These are phyloP conservation scores for Papilio polyxenes DNA, from an alignment of 1,140 invertebrate species.

Conservation along the genomic window DNA sequence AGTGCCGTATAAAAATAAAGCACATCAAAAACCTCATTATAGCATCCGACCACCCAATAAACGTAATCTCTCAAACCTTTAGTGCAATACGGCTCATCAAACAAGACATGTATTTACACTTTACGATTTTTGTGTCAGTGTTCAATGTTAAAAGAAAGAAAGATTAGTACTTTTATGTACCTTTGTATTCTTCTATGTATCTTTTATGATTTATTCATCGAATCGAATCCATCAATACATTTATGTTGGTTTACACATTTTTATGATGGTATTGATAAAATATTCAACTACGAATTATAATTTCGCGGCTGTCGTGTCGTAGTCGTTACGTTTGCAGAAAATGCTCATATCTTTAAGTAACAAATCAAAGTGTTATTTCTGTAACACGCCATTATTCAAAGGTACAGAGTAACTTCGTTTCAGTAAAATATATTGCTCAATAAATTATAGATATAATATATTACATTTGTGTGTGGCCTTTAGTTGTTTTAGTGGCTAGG, in stretches of 20 bases:
- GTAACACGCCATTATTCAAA: conserved; percentile 70
- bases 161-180: background rate
- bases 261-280: background rate
- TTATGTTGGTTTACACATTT: background rate
- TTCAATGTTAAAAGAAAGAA: background rate
- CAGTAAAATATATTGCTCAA: conserved; percentile 40
- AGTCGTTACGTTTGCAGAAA: conserved; percentile 47
- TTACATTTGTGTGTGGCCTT: conserved; percentile 16
- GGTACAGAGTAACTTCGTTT: conserved; percentile 47
- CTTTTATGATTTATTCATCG: too few relatives aligned
- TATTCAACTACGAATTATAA: conserved; percentile 24
- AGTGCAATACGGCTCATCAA: conserved; percentile 49
- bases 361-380: conserved; percentile 74
- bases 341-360: conserved; percentile 50
- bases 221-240: too few relatives aligned
- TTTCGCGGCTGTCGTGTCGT: conserved; percentile 45
- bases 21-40: conserved; percentile 57
- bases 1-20: conserved; percentile 61
- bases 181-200: too few relatives aligned
- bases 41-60: conserved; percentile 67
- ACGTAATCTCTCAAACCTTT: conserved; percentile 54
- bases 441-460: conserved; percentile 11
- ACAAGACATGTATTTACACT: conserved; percentile 47
- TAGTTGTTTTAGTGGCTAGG: background rate
- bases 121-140: conserved; percentile 45